Evolutionary conservation across 1,140 invertebrate genomes (phyloP).

Genomic region (Lepidurus packardi): DNA sequence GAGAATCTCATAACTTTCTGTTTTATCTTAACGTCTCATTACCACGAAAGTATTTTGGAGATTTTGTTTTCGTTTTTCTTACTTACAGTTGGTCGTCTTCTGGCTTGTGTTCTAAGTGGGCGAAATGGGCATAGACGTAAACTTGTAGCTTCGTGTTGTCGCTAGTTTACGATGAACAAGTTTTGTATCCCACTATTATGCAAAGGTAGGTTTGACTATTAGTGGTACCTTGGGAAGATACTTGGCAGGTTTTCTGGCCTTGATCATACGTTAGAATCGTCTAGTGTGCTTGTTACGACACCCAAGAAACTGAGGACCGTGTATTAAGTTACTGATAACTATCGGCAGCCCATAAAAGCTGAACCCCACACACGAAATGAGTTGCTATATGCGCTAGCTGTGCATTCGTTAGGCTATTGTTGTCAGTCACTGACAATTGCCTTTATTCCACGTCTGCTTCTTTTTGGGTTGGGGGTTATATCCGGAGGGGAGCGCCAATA

Average conservation of each 20-base stretch:
- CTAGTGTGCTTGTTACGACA: slow-evolving; percentile 18
- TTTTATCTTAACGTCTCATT: background rate
- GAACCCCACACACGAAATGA: background rate
- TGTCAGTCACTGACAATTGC: background rate
- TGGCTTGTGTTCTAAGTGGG: background rate
- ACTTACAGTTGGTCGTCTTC: background rate
- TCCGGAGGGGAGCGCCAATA: no score
- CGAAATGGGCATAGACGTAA: background rate
- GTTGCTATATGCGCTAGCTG: background rate
- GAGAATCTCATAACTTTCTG: background rate
- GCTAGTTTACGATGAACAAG: slow-evolving; percentile 8
- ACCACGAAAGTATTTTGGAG: background rate
- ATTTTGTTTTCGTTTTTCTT: background rate
- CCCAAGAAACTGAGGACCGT: slow-evolving; percentile 14
- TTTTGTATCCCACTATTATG: slow-evolving; percentile 19
- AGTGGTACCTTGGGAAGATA: background rate
- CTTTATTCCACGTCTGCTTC: background rate
- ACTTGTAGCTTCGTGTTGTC: background rate
- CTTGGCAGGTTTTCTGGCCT: slow-evolving; percentile 8
- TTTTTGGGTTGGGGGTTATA: no score
- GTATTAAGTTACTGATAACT: slow-evolving; percentile 19
- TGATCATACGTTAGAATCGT: slow-evolving; percentile 11
- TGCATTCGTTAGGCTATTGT: background rate
- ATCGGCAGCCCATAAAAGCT: background rate
- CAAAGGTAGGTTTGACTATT: slow-evolving; percentile 19